phyloP scores from a whole-genome alignment of 1,140 invertebrate species.

The Sitophilus oryzae region DNA sequence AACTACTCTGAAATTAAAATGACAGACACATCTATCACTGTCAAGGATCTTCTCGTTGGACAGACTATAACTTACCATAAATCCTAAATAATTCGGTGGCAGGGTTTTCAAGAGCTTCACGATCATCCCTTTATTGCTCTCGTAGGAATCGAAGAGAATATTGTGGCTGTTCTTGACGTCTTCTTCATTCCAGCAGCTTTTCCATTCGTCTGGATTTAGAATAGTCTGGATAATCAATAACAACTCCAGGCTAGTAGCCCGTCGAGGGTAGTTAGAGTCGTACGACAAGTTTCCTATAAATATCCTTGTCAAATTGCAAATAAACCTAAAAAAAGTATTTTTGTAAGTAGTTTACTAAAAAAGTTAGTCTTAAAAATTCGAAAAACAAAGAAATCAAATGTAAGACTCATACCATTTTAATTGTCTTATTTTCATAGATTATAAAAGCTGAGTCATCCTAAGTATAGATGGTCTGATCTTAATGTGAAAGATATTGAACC shows the following conservation, averaged over 20 bases:
- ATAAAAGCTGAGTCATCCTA: no score
- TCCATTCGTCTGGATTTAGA: constrained; percentile 24
- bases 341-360: no score
- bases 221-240: constrained; percentile 23
- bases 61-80: constrained; percentile 23
- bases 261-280: constrained; percentile 31
- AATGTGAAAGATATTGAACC: no score
- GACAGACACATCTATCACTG: no score
- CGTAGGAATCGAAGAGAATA: constrained; percentile 32
- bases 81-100: constrained; percentile 26
- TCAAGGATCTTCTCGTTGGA: no score
- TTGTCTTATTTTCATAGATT: no score
- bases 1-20: no score
- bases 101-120: constrained; percentile 29
- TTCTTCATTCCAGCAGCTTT: constrained; percentile 25
- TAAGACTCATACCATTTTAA: no score
- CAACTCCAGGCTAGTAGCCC: constrained; percentile 26
- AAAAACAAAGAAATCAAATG: no score
- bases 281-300: constrained; percentile 25
- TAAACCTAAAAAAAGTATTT: no score
- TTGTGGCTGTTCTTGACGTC: constrained; percentile 34
- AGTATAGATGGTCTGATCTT: no score
- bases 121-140: constrained; percentile 33
- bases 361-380: no score
- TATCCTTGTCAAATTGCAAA: constrained; percentile 24